A percentile compares a stretch with the other conserved stretches of the same genome.
Conservation (phyloP, 2,113 vertebrate genomes). For the Gymnocephalus cernua region DNA sequence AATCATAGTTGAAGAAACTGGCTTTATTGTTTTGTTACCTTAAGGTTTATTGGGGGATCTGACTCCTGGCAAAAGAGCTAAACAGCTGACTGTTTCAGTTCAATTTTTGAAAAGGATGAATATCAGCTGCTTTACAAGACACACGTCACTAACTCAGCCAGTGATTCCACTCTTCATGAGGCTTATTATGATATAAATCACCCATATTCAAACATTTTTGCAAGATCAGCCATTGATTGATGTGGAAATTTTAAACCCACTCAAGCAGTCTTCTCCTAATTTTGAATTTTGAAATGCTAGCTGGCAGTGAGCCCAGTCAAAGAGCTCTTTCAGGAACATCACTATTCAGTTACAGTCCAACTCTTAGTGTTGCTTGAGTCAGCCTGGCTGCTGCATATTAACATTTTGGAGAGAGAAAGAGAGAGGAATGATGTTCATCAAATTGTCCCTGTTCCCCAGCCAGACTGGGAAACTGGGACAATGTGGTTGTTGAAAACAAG, state of each 20-base stretch:
- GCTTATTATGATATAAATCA: background rate
- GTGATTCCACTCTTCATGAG: slow-evolving; percentile 5
- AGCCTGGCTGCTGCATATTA: background rate
- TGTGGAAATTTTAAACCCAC: background rate
- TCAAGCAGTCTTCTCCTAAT: slow-evolving; percentile 1
- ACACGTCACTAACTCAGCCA: slow-evolving; percentile 14
- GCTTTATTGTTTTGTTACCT: slow-evolving; percentile 29
- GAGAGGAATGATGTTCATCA: background rate
- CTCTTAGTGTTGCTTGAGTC: slow-evolving; percentile 3
- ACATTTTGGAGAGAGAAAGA: background rate
- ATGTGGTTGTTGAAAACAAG: background rate
- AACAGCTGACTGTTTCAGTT: slow-evolving; percentile 30
- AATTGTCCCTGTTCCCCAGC: background rate
- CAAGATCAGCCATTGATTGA: slow-evolving; percentile 10
- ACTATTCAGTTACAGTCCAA: slow-evolving; percentile 1
- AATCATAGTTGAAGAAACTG: slow-evolving; percentile 35
- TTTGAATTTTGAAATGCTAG: slow-evolving; percentile 9
- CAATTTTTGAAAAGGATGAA: slow-evolving; percentile 18
- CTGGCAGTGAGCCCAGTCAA: slow-evolving; percentile 8
- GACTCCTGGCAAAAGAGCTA: background rate
- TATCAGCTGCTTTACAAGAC: slow-evolving; percentile 34
- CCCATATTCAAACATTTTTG: slow-evolving; percentile 15
- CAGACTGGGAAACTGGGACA: background rate
- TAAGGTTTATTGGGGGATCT: background rate
- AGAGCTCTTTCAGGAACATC: slow-evolving; percentile 6